These are phyloP conservation scores for Nasonia longicornis DNA, from an alignment of 1,140 invertebrate species.

Conservation along the genomic window DNA sequence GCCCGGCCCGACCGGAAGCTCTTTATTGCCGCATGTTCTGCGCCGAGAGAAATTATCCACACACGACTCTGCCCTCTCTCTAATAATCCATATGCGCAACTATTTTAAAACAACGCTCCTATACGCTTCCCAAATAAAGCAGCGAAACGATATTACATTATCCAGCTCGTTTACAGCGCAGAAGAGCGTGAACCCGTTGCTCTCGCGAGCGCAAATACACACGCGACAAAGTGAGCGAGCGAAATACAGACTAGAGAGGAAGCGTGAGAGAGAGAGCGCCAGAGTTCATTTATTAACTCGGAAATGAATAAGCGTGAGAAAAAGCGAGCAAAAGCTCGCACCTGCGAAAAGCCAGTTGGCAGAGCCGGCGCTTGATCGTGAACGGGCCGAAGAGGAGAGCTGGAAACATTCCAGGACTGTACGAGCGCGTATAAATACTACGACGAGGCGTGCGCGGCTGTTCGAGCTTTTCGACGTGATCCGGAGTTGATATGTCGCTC, in stretches of 20 bases:
- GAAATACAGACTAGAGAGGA: neutral
- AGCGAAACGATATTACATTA: neutral
- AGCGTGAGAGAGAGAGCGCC: neutral
- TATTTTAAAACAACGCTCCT: too few relatives aligned
- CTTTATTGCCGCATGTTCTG: too few relatives aligned
- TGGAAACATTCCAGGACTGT: neutral
- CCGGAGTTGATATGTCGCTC: neutral
- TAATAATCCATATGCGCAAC: too few relatives aligned
- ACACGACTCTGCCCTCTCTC: too few relatives aligned
- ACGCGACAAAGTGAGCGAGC: neutral
- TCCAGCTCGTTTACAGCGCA: neutral
- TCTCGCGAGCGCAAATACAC: neutral
- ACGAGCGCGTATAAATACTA: neutral
- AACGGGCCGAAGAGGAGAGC: neutral
- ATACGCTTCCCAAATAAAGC: neutral
- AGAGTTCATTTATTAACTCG: neutral
- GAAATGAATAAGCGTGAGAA: constrained; percentile 8
- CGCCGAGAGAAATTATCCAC: too few relatives aligned
- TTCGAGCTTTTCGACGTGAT: neutral
- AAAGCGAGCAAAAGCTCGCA: neutral
- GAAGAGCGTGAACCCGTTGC: too few relatives aligned
- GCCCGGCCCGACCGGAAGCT: too few relatives aligned
- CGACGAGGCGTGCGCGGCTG: too few relatives aligned
- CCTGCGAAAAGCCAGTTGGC: neutral
- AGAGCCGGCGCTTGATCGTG: neutral